These are phyloP conservation scores for Salmo trutta DNA, from an alignment of 2,797 vertebrate species.

Conservation along the genomic window DNA sequence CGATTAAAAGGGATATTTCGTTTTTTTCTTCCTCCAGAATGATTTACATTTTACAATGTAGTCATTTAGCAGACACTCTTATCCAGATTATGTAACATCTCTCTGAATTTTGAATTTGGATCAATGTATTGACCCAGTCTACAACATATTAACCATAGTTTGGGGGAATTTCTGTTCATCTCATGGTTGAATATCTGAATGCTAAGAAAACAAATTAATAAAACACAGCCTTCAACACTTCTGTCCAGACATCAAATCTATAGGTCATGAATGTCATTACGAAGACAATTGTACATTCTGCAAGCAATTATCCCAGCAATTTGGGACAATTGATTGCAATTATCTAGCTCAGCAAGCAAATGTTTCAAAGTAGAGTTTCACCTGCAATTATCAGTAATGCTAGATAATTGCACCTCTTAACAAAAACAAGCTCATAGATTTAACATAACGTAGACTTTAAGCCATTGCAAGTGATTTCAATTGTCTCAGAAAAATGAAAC, in stretches of 20 bases:
- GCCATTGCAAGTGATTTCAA: slow-evolving; percentile 6
- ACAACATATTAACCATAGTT: background rate
- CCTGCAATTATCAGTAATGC: slow-evolving; percentile 28
- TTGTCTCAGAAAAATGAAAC: background rate
- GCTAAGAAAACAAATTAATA: background rate
- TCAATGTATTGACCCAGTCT: background rate
- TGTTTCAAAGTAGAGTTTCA: slow-evolving; percentile 18
- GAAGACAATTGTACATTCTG: slow-evolving; percentile 18
- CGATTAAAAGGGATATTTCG: background rate
- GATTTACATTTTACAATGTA: too few species aligned
- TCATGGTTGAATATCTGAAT: background rate
- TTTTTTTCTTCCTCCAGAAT: background rate
- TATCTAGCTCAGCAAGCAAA: slow-evolving; percentile 28
- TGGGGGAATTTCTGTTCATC: background rate
- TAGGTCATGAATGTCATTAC: slow-evolving; percentile 11
- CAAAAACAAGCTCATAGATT: slow-evolving; percentile 10
- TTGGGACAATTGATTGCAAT: slow-evolving; percentile 41
- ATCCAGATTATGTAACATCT: background rate
- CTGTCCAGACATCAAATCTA: background rate
- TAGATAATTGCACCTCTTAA: slow-evolving; percentile 29
- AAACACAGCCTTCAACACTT: background rate
- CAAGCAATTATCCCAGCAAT: slow-evolving; percentile 27
- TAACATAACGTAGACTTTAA: background rate
- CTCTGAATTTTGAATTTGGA: background rate
- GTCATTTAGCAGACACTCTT: too few species aligned